Conservation (phyloP, 2,797 vertebrate genomes). For the Chiloscyllium punctatum region DNA sequence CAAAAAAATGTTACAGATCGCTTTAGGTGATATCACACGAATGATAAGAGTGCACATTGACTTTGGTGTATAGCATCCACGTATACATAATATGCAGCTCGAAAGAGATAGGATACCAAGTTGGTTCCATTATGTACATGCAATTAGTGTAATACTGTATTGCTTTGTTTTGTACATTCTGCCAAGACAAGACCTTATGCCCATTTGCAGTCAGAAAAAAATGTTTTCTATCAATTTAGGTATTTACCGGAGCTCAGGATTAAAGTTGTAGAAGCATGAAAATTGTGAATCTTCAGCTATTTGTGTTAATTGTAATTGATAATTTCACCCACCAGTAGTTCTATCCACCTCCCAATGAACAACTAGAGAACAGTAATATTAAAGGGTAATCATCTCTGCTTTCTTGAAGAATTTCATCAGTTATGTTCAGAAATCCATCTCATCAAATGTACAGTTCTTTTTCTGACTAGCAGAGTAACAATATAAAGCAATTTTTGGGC, state of each 20-base stretch:
- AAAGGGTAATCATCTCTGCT: not conserved
- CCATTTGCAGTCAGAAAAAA: not conserved
- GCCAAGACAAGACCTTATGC: not conserved
- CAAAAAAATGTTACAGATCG: not conserved
- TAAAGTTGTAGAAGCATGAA: no score
- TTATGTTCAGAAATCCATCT: not conserved
- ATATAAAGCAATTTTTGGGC: no score
- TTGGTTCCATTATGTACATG: not conserved
- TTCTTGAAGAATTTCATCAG: not conserved
- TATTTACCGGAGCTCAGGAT: not conserved
- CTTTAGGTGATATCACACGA: no score
- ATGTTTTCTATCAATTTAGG: not conserved
- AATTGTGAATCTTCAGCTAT: no score
- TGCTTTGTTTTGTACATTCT: not conserved
- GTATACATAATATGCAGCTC: no score
- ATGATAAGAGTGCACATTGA: not conserved
- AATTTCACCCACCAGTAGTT: not conserved
- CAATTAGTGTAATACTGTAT: not conserved
- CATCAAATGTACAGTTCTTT: not conserved
- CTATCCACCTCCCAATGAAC: not conserved
- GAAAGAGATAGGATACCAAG: no score
- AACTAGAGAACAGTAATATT: not conserved
- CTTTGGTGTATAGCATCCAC: no score
- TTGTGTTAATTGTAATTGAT: not conserved
- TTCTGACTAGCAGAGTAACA: not conserved